These are phyloP conservation scores for Musca domestica DNA, from an alignment of 1,140 invertebrate genomes.

Conservation along the genomic window DNA sequence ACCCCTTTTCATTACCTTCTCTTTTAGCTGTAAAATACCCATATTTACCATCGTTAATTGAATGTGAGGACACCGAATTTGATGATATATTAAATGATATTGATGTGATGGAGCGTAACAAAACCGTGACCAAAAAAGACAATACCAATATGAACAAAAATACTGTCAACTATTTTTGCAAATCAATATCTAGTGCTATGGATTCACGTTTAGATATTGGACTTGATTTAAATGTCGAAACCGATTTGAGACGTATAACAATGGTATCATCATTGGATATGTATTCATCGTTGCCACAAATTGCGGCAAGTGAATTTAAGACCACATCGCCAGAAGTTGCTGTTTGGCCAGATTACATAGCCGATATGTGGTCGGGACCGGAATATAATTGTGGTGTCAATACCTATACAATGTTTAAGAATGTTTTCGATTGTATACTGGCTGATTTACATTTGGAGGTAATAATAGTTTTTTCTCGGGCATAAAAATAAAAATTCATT, in stretches of 20 bases:
- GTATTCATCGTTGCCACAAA: slow-evolving; percentile 55
- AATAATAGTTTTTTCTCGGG: no score
- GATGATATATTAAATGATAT: slow-evolving; percentile 70
- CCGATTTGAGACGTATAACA: slow-evolving; percentile 67
- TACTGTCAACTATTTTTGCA: slow-evolving; percentile 50
- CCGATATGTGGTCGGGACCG: slow-evolving; percentile 49
- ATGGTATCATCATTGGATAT: slow-evolving; percentile 53
- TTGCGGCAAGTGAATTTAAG: slow-evolving; percentile 47
- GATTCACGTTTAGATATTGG: slow-evolving; percentile 77
- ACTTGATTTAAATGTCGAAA: slow-evolving; percentile 70
- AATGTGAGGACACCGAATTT: slow-evolving; percentile 71
- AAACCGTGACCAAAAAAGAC: slow-evolving; percentile 54
- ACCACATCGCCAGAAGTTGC: slow-evolving; percentile 48
- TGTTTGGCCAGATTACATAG: slow-evolving; percentile 54
- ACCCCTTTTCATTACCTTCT: neutral
- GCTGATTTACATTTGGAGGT: slow-evolving; percentile 57
- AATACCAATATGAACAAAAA: slow-evolving; percentile 42
- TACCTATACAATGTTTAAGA: slow-evolving; percentile 62
- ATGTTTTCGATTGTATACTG: slow-evolving; percentile 71
- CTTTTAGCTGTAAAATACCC: slow-evolving; percentile 45
- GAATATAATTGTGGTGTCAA: slow-evolving; percentile 44
- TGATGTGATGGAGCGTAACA: slow-evolving; percentile 63
- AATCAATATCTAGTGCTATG: slow-evolving; percentile 66
- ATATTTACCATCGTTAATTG: slow-evolving; percentile 63
- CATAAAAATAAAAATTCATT: no score